Percentiles rank a stretch among this genome's conserved stretches.
phyloP scores from a whole-genome alignment of 2,888 invertebrate genomes.

The Stenurella melanura region DNA sequence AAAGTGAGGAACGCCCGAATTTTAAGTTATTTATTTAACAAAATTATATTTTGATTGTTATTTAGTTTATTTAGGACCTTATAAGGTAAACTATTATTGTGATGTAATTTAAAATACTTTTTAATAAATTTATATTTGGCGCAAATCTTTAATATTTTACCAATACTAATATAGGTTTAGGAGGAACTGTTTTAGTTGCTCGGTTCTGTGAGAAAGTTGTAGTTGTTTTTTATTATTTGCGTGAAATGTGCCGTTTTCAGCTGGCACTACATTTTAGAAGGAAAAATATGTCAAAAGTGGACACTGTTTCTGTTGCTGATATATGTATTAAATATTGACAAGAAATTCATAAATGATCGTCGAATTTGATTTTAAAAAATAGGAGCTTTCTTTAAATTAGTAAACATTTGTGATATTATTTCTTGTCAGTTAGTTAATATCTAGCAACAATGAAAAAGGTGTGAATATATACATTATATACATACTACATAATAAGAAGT shows the following conservation, averaged over 20 bases:
- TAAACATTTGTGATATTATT: no score
- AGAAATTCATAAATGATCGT: no score
- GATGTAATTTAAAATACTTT: constrained; percentile 16
- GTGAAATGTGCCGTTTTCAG: not conserved
- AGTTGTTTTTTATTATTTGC: not conserved
- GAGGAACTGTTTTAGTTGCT: constrained; percentile 4
- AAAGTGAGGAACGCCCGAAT: not conserved
- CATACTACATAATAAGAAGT: no score
- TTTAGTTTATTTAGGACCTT: not conserved
- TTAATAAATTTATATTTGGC: constrained; percentile 29
- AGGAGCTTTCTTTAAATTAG: no score
- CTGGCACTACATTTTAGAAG: not conserved
- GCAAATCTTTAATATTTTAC: constrained; percentile 5
- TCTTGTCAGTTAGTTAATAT: no score
- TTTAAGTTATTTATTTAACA: not conserved
- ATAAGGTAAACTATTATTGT: constrained; percentile 4
- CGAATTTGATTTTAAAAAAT: no score
- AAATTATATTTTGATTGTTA: not conserved
- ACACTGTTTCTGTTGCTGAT: no score
- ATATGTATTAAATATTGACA: no score
- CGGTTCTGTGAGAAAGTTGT: not conserved
- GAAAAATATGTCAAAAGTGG: no score
- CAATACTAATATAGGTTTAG: not conserved
- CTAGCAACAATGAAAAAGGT: no score
- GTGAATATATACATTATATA: no score